Base-by-base conservation (phyloP, 2,888 invertebrate genomes). In the Agriotes lineatus region DNA sequence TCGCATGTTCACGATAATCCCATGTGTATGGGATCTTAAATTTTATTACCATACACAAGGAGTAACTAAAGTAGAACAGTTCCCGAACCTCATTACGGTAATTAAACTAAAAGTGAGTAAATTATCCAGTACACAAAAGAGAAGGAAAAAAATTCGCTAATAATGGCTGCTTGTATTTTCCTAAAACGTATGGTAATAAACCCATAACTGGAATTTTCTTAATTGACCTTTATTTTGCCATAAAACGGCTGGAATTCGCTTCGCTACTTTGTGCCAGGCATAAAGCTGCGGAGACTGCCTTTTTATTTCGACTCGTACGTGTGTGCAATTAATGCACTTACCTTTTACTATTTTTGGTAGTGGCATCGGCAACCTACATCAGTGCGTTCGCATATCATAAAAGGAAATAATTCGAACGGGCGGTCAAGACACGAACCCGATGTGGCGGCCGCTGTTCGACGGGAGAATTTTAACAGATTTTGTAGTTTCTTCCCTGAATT, bases 181-280 rank as follows among this genome's bases (percentile, higher is more conserved):
- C 62, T 52, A 52, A 52, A 62, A 30, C 35, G 52, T 52, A 62
- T 52, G 42, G 62, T 62, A 62, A 62, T 62, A 62, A 52, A 62
- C 18, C 25, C 42, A 30, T 62, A 62, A 14, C 37, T 19, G 52
- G 62, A 16, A 54, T 62, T 39, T 54, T 42, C 62, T 62, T 54
- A 62, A 54, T 54, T 54, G 62, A 67, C 70, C 58, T 58, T 58
- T 39, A 58, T 22, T 42, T 44, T 14, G 25, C 19, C 42, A 42
- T 25, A 58, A 58, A 42, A 52, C 42, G 58, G 4, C 14, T n/a
- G 42, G 58, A 58, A 58, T 42, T 30, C 18, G 16, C 16, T 42
- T 58, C 58, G 19, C 2, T n/a, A n/a, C n/a, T 37, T 35, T 56
- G 33, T 37, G 14, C 30, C 30, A 37, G 35, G 2, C 35, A 56